phyloP scores from a whole-genome alignment of 1,140 invertebrate genomes.

The Bradysia coprophila region DNA sequence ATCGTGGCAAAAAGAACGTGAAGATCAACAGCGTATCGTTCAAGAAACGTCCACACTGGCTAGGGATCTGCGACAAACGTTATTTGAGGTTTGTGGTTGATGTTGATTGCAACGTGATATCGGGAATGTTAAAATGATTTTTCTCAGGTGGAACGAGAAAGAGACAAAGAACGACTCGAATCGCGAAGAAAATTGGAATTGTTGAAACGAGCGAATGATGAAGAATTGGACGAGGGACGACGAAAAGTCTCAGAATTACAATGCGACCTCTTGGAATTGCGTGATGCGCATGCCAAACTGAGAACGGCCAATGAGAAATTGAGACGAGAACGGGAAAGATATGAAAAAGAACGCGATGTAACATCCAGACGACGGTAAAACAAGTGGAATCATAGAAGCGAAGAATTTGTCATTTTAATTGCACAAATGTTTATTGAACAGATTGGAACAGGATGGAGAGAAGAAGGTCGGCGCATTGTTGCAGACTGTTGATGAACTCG shows the following conservation, averaged over 20 bases:
- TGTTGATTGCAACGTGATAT: too few relatives aligned
- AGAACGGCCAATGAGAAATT: constrained; percentile 84
- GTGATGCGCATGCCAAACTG: constrained; percentile 80
- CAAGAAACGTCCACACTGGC: constrained; percentile 83
- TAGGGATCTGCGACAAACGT: constrained; percentile 66
- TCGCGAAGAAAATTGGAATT: constrained; percentile 70
- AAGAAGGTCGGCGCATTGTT: constrained; percentile 24
- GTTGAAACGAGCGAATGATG: constrained; percentile 61
- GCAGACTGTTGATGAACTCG: constrained; percentile 56
- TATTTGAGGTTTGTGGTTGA: constrained; percentile 75
- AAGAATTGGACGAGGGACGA: constrained; percentile 76
- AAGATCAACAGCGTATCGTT: constrained; percentile 75
- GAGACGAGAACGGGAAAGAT: constrained; percentile 64
- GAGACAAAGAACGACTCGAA: constrained; percentile 74
- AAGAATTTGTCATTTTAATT: too few relatives aligned
- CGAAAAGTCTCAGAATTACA: constrained; percentile 66
- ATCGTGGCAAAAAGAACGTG: constrained; percentile 89
- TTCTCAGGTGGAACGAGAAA: constrained; percentile 67
- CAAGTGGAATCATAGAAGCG: too few relatives aligned
- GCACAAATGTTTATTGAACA: too few relatives aligned
- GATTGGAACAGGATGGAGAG: neutral
- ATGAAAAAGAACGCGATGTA: constrained; percentile 65
- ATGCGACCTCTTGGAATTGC: constrained; percentile 68
- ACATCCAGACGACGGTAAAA: neutral
- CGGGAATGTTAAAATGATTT: too few relatives aligned